Evolutionary conservation across 2,888 invertebrate species (phyloP).

Genomic region (Lampropteryx suffumata): DNA sequence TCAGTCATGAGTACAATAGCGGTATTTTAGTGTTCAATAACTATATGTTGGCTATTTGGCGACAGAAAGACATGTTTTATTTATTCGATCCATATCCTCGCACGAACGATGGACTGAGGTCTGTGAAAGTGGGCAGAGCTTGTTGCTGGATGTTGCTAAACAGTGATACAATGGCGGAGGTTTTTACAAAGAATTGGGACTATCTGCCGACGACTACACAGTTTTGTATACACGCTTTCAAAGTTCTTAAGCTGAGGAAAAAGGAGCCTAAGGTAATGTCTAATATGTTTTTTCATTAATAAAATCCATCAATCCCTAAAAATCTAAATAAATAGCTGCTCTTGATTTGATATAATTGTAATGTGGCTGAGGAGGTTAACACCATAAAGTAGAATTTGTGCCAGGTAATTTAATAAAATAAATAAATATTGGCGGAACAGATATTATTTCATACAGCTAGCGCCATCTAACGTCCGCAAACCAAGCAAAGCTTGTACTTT

Average conservation of each 20-base stretch:
- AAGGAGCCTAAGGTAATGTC: slow-evolving; percentile 54
- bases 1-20: slow-evolving; percentile 74
- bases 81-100: slow-evolving; percentile 86
- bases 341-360: too few species aligned
- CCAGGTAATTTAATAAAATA: too few species aligned
- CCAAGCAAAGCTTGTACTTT: too few species aligned
- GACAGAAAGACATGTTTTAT: slow-evolving; percentile 84
- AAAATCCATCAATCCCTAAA: too few species aligned
- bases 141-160: slow-evolving; percentile 85
- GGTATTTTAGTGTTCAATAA: slow-evolving; percentile 84
- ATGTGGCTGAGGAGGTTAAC: too few species aligned
- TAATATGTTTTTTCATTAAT: not conserved
- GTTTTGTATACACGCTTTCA: slow-evolving; percentile 84
- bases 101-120: slow-evolving; percentile 78
- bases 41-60: slow-evolving; percentile 83
- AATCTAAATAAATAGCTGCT: too few species aligned
- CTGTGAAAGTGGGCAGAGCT: slow-evolving; percentile 81
- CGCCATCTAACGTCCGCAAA: too few species aligned
- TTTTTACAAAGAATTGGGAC: slow-evolving; percentile 79
- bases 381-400: too few species aligned
- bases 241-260: slow-evolving; percentile 80
- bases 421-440: too few species aligned
- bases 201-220: slow-evolving; percentile 71
- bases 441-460: too few species aligned
- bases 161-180: slow-evolving; percentile 80